Evolutionary conservation across 2,888 invertebrate genomes (phyloP).

Genomic region (Volucella zonaria): DNA sequence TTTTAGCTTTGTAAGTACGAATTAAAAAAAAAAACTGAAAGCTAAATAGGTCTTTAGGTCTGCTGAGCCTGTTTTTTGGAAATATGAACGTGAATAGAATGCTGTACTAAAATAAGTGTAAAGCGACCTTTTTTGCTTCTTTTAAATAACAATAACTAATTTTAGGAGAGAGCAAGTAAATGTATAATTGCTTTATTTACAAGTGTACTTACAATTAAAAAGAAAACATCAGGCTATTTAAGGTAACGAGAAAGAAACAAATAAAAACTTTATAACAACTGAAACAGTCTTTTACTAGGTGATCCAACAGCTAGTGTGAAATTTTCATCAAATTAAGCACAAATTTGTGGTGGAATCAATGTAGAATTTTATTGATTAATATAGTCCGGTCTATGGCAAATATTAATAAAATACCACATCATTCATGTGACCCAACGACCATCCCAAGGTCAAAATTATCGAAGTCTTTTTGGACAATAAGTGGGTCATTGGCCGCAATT

Average conservation of each 20-base stretch:
- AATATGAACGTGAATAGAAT: not conserved
- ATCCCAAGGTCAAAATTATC: too few relatives aligned
- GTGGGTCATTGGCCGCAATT: too few relatives aligned
- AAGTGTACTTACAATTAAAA: conserved; percentile 66
- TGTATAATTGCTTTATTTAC: conserved; percentile 54
- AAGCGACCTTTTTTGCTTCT: conserved; percentile 12
- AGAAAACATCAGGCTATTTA: conserved; percentile 41
- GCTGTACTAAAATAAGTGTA: conserved; percentile 52
- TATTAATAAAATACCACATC: too few relatives aligned
- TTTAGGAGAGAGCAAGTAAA: conserved; percentile 24
- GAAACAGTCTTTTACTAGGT: not conserved
- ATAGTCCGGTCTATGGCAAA: too few relatives aligned
- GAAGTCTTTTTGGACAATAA: too few relatives aligned
- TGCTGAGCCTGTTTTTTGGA: conserved; percentile 4
- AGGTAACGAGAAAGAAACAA: conserved; percentile 36
- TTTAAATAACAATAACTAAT: conserved; percentile 43
- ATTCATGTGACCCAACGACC: too few relatives aligned
- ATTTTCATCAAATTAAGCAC: too few relatives aligned
- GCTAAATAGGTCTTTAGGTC: conserved; percentile 2
- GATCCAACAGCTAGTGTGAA: too few relatives aligned
- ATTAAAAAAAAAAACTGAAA: conserved; percentile 7
- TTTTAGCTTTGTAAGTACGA: conserved; percentile 52
- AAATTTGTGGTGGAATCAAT: too few relatives aligned
- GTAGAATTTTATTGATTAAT: too few relatives aligned
- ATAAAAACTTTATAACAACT: conserved; percentile 41